phyloP scores from a whole-genome alignment of 2,113 vertebrate species.

The Labeo catla region DNA sequence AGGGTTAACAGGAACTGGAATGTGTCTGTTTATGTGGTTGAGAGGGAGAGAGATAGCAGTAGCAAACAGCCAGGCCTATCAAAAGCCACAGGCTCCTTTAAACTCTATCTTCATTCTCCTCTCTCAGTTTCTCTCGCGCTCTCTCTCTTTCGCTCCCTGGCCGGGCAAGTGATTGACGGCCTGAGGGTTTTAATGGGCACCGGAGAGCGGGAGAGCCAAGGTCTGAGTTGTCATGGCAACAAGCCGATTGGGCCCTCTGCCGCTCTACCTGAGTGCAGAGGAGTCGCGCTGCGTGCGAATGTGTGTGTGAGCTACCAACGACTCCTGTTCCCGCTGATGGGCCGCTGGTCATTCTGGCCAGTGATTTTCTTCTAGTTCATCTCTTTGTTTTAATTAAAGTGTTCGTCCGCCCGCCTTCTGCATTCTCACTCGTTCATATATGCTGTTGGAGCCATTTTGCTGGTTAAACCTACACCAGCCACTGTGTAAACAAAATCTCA shows the following conservation, averaged over 20 bases:
- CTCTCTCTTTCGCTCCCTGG: conserved; percentile 63
- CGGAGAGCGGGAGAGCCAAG: conserved; percentile 81
- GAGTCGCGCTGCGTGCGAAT: conserved; percentile 63
- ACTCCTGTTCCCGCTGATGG: background rate
- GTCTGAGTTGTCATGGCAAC: conserved; percentile 84
- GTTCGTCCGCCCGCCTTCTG: background rate
- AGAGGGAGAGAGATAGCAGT: conserved; percentile 58
- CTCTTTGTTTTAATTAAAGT: conserved; percentile 11
- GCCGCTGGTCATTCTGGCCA: conserved; percentile 8
- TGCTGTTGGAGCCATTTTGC: conserved; percentile 28
- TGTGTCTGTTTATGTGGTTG: conserved; percentile 55
- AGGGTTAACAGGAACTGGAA: conserved; percentile 27
- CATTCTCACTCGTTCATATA: conserved; percentile 22
- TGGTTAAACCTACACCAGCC: conserved; percentile 35
- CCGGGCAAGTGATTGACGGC: conserved; percentile 82
- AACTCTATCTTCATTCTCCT: conserved; percentile 62
- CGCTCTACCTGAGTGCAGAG: conserved; percentile 77
- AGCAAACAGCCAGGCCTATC: conserved; percentile 70
- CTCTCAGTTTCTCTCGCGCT: conserved; percentile 1
- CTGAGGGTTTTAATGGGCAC: conserved; percentile 84
- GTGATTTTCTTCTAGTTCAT: background rate
- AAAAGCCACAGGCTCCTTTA: conserved; percentile 76
- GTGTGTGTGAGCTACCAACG: conserved; percentile 7
- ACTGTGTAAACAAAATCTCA: conserved; percentile 35
- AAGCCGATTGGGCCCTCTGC: conserved; percentile 78